A percentile compares a stretch with the other conserved stretches of the same genome.
These are phyloP conservation scores for Xestia c-nigrum DNA, from an alignment of 2,888 invertebrate genomes.

Conservation along the genomic window DNA sequence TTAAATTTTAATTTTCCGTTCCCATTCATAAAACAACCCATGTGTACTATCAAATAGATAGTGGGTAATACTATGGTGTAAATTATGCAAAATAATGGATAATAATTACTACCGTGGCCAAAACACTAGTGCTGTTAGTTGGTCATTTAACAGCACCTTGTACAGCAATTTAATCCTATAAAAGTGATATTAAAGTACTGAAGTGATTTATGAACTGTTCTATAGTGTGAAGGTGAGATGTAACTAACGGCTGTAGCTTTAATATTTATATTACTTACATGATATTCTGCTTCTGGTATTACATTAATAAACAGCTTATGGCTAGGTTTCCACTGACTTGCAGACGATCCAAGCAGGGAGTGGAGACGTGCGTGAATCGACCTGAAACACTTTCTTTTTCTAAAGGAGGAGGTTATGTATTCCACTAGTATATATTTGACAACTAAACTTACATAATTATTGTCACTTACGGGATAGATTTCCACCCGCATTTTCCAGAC, in stretches of 20 bases:
- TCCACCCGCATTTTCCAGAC: too few relatives aligned
- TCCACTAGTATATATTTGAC: too few relatives aligned
- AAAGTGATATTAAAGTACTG: conserved; percentile 4
- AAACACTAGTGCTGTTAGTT: background rate
- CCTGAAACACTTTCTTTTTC: background rate
- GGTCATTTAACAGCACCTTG: background rate
- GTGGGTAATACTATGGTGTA: background rate
- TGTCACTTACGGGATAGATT: too few relatives aligned
- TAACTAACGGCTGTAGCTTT: conserved; percentile 11
- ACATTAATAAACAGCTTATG: background rate
- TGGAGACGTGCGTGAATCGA: background rate
- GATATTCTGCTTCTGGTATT: background rate
- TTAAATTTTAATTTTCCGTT: background rate
- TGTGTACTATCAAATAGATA: background rate
- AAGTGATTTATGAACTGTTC: conserved; percentile 24
- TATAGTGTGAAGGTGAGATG: conserved; percentile 13
- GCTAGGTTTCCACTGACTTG: background rate
- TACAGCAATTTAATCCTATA: conserved; percentile 17
- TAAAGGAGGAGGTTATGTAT: too few relatives aligned
- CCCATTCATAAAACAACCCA: background rate
- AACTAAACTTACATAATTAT: too few relatives aligned
- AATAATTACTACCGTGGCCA: background rate
- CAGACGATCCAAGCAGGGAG: background rate
- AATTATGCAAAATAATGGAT: conserved; percentile 9
- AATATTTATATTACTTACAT: background rate